Conservation (phyloP, 1,140 invertebrate species). For the Copidosoma floridanum region DNA sequence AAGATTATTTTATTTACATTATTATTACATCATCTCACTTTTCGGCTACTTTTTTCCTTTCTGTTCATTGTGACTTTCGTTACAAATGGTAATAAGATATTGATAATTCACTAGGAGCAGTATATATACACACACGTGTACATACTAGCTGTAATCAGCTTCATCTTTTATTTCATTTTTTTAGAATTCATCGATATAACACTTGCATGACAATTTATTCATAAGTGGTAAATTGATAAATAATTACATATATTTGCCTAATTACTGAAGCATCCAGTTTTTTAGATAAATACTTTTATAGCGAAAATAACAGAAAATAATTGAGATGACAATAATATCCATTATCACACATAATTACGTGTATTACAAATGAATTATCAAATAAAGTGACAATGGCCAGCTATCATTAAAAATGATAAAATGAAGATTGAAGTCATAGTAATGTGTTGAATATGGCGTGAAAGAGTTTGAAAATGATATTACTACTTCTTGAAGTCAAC, state of each 20-base stretch:
- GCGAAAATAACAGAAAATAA: too few species aligned
- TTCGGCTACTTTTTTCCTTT: conserved; percentile 38
- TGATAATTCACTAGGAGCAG: conserved; percentile 38
- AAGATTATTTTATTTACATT: conserved; percentile 38
- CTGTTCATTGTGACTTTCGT: conserved; percentile 33
- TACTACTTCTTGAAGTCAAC: conserved; percentile 56
- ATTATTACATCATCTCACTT: conserved; percentile 39
- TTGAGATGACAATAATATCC: too few species aligned
- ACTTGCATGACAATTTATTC: too few species aligned
- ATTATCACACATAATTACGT: not conserved
- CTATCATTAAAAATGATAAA: conserved; percentile 7
- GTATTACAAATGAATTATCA: not conserved
- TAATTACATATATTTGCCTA: too few species aligned
- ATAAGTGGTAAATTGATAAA: too few species aligned
- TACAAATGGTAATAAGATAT: conserved; percentile 36
- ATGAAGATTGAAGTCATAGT: conserved; percentile 7
- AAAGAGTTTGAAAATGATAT: conserved; percentile 53
- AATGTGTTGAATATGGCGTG: conserved; percentile 49
- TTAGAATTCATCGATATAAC: too few species aligned
- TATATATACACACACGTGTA: conserved; percentile 31
- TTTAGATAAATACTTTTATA: too few species aligned
- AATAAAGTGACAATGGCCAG: conserved; percentile 10
- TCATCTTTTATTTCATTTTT: too few species aligned
- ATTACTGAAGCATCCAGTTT: too few species aligned
- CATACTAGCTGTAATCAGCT: too few species aligned